Percentiles rank a stretch among this genome's conserved stretches.
Conservation (phyloP, 2,113 vertebrate species). For the Camelus bactrianus region DNA sequence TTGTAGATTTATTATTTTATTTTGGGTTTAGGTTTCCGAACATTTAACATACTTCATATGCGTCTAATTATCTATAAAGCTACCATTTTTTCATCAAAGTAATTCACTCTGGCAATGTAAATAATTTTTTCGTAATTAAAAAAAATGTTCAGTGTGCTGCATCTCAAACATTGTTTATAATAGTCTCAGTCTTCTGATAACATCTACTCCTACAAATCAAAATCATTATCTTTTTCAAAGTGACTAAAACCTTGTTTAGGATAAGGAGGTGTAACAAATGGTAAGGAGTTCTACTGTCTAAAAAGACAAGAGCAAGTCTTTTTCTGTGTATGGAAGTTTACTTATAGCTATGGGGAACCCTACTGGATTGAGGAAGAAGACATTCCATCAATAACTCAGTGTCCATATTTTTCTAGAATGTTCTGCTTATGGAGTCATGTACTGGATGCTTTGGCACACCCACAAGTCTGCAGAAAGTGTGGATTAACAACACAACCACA, state of each 20-base stretch:
- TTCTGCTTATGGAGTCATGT: background rate
- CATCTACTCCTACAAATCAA: background rate
- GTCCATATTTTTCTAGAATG: background rate
- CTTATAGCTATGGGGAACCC: background rate
- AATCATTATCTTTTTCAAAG: background rate
- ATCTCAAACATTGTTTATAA: background rate
- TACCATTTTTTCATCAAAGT: slow-evolving; percentile 47
- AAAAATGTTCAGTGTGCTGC: background rate
- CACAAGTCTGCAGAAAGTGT: background rate
- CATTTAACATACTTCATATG: slow-evolving; percentile 18
- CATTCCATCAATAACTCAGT: background rate
- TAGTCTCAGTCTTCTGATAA: slow-evolving; percentile 21
- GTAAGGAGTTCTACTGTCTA: background rate
- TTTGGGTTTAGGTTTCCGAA: slow-evolving; percentile 32
- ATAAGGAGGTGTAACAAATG: background rate
- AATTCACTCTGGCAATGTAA: background rate
- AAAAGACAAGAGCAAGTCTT: background rate
- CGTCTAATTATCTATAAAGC: slow-evolving; percentile 1
- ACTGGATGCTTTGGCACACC: background rate
- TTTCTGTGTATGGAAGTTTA: background rate
- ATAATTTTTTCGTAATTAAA: background rate
- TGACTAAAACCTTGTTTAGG: background rate
- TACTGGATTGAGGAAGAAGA: background rate
- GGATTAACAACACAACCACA: background rate
- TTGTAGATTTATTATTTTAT: background rate